phyloP scores from a whole-genome alignment of 2,888 invertebrate species.

The Trachelus iudaicus region DNA sequence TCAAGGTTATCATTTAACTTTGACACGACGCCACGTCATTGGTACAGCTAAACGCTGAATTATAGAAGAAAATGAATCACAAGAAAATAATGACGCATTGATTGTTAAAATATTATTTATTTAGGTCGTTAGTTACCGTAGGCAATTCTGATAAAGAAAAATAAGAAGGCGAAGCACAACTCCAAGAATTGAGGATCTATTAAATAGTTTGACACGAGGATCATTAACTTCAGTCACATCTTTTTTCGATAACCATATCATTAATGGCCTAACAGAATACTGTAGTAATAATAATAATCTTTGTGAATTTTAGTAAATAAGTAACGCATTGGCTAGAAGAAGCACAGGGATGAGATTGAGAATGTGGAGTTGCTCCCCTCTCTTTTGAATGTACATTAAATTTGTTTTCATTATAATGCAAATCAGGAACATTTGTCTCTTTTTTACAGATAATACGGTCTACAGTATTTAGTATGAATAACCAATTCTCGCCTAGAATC shows the following conservation, averaged over 20 bases:
- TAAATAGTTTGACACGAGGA: not conserved
- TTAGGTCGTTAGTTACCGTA: not conserved
- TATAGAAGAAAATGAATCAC: not conserved
- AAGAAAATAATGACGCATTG: not conserved
- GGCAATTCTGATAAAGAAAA: not conserved
- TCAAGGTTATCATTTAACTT: slow-evolving; percentile 45
- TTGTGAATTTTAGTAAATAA: not conserved
- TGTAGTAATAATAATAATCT: not conserved
- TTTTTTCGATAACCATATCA: not conserved
- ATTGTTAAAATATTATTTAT: not conserved
- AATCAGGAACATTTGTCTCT: not conserved
- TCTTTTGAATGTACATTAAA: not conserved
- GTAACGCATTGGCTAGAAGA: not conserved
- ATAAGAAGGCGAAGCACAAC: not conserved
- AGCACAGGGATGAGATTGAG: not conserved
- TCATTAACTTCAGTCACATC: not conserved
- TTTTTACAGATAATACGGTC: not conserved
- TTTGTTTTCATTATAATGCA: not conserved
- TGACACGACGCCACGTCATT: slow-evolving; percentile 50
- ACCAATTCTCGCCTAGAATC: not conserved
- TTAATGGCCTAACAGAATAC: not conserved
- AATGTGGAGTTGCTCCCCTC: not conserved
- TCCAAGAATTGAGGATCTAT: not conserved
- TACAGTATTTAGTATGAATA: not conserved
- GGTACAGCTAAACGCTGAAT: slow-evolving; percentile 41